Evolutionary conservation across 2,113 vertebrate species (phyloP), one percentile per base, ranked within the genome.

Genomic region (Cynopterus brachyotis): DNA sequence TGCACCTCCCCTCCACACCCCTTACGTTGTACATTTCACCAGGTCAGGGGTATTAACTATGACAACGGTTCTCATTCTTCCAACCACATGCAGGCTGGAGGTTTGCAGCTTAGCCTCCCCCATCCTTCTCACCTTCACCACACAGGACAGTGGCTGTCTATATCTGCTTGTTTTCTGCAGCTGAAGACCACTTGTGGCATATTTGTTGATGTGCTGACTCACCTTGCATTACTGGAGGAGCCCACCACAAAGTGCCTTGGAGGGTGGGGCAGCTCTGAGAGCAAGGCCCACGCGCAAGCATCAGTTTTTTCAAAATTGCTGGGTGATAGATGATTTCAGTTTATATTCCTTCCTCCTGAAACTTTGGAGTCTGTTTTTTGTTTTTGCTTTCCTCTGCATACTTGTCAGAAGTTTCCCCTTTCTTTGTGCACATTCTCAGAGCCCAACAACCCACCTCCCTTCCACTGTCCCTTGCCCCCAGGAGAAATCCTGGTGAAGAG

Each of bases 51-150:
- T 19, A 32, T 45, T 26, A 10, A 50, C 42, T 45, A 9, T n/a
- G 70, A 76, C 45, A 79, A 2, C 32, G 7, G 3, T 13, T 78
- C 4, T 81, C 53, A 5, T 26, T 9, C 20, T 47, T 89, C 55
- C 59, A 45, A 67, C 83, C 89, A 32, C 92, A 94, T 76, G 10
- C 59, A 40, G 85, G 47, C 84, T 1, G 0, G 16, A 81, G 50
- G 42, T 11, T 6, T 90, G 66, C 60, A 13, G 76, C 53, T 35
- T 7, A 59, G 20, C 70, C 30, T 22, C 62, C n/a, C 5, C 55
- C 3, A 10, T 2, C 62, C 50, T 96, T 97, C 84, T 57, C 92
- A 37, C 96, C 94, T 97, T 95, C 50, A 78, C 96, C 97, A 89
- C 96, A 95, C 1, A 10, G 92, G 40, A 50, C 87, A 35, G 81